Percentiles rank a stretch among this genome's conserved stretches.
Evolutionary conservation across 2,797 vertebrate species (phyloP).

Genomic region (Poeciliopsis turneri): DNA sequence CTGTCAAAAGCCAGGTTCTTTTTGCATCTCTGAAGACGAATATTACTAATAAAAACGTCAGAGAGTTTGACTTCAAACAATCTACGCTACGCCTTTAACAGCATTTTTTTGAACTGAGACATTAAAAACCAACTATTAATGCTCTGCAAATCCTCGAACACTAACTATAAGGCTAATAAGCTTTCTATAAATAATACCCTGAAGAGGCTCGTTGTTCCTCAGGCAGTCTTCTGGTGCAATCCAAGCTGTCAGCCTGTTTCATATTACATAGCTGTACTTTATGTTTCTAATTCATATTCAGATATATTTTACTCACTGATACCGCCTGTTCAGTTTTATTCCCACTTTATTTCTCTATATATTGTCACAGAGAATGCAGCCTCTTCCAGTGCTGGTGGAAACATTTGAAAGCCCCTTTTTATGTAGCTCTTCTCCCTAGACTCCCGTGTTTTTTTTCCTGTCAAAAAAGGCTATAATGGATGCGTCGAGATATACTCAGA

Average conservation of each 20-base stretch:
- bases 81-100: neutral
- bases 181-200: slow-evolving; percentile 31
- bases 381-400: slow-evolving; percentile 7
- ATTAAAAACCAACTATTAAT: slow-evolving; percentile 14
- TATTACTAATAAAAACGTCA: neutral
- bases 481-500: slow-evolving; percentile 15
- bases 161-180: slow-evolving; percentile 33
- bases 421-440: slow-evolving; percentile 15
- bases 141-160: slow-evolving; percentile 8
- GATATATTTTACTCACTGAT: slow-evolving; percentile 39
- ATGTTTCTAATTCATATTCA: slow-evolving; percentile 37
- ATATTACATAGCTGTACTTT: slow-evolving; percentile 30
- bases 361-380: slow-evolving; percentile 11
- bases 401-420: slow-evolving; percentile 16
- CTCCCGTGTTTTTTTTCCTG: slow-evolving; percentile 1
- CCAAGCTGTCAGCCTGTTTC: slow-evolving; percentile 28
- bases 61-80: neutral
- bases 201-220: slow-evolving; percentile 44
- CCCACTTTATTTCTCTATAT: slow-evolving; percentile 30
- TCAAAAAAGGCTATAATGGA: slow-evolving; percentile 4
- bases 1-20: neutral
- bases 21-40: neutral
- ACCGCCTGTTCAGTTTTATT: slow-evolving; percentile 23
- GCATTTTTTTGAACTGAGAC: neutral
- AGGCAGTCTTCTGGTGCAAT: slow-evolving; percentile 40